Percentiles rank a stretch among this genome's conserved stretches.
These are phyloP conservation scores for Strongylocentrotus purpuratus DNA, from an alignment of 35 echinoderm and acorn worm genomes.

Conservation along the genomic window DNA sequence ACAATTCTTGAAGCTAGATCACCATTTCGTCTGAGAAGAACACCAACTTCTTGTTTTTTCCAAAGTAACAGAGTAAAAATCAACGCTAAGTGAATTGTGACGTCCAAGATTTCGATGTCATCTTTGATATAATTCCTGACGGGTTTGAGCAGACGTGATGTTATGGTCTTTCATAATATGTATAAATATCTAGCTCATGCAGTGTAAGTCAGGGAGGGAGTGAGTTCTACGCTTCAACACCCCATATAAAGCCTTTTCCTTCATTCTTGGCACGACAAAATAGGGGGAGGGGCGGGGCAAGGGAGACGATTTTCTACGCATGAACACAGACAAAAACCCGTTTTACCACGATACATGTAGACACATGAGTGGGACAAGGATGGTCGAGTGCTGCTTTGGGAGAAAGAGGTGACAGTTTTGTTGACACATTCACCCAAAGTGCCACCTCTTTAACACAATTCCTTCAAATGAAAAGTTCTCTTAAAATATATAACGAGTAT, in stretches of 20 bases:
- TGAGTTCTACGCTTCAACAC: neutral
- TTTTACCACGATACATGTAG: neutral
- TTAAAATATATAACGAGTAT: too few species aligned
- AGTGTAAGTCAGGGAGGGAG: neutral
- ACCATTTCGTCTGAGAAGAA: neutral
- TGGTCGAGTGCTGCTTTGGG: too few species aligned
- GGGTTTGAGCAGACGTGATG: neutral
- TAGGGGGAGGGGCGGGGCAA: neutral
- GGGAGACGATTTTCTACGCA: neutral
- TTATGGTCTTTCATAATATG: neutral
- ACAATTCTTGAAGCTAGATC: neutral
- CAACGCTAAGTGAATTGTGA: neutral
- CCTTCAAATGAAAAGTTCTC: too few species aligned
- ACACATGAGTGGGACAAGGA: too few species aligned
- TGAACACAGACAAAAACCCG: neutral
- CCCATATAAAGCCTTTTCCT: neutral
- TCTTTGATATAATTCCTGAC: neutral
- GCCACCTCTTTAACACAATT: too few species aligned
- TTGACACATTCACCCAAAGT: too few species aligned
- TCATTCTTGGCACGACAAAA: neutral
- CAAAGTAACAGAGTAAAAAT: neutral
- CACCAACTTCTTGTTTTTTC: neutral
- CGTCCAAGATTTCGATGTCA: neutral
- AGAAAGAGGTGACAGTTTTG: too few species aligned
- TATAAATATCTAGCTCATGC: neutral